Evolutionary conservation across 1,140 invertebrate species (phyloP).

Genomic region (Anastatus disparis): DNA sequence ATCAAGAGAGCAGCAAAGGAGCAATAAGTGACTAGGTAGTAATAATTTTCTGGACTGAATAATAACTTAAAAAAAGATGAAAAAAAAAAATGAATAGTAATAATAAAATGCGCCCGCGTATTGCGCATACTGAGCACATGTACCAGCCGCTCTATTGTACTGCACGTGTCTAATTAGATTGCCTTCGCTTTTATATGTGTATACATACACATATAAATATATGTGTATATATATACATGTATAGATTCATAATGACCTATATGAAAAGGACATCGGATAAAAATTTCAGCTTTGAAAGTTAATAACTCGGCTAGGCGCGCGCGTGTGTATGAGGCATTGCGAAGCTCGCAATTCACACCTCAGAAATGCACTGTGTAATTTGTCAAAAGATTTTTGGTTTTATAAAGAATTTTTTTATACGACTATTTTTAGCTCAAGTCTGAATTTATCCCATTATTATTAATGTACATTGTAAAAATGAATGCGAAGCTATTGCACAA

Average conservation of each 20-base stretch:
- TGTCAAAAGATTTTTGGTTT: no score
- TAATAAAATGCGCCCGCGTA: constrained; percentile 5
- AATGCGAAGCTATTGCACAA: no score
- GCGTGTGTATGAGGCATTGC: no score
- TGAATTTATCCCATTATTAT: no score
- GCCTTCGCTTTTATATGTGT: not conserved
- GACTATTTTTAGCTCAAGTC: no score
- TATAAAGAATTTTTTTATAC: not conserved
- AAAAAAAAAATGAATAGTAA: no score
- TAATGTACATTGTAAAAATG: no score
- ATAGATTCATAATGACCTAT: constrained; percentile 3
- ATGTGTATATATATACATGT: no score
- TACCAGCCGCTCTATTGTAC: constrained; percentile 3
- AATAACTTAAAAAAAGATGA: no score
- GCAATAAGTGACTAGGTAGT: constrained; percentile 14
- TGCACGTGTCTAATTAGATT: constrained; percentile 34
- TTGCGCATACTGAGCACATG: not conserved
- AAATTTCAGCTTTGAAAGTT: constrained; percentile 12
- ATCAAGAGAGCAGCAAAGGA: not conserved
- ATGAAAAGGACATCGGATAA: constrained; percentile 12
- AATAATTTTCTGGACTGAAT: not conserved
- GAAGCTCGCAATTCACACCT: no score
- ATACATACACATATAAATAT: no score
- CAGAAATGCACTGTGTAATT: not conserved
- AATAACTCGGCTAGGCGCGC: constrained; percentile 7